Evolutionary conservation across 2,797 vertebrate species (phyloP).

Genomic region (Anableps anableps): DNA sequence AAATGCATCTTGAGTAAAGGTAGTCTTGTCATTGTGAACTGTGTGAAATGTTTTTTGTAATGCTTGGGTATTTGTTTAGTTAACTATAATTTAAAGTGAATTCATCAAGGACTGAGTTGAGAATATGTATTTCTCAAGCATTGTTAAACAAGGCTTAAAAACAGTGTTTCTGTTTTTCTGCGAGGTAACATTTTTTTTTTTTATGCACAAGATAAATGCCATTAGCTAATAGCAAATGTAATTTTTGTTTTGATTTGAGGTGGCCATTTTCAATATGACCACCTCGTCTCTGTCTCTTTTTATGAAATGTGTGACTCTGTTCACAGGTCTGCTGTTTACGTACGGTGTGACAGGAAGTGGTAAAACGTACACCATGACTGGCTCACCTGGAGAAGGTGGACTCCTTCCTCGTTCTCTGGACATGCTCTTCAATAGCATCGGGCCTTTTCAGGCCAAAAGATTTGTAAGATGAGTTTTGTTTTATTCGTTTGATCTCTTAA

Average conservation of each 20-base stretch:
- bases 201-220: not conserved
- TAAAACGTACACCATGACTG: constrained; percentile 96
- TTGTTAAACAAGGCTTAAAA: not conserved
- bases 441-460: constrained; percentile 93
- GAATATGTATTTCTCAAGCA: not conserved
- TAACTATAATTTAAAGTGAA: not conserved
- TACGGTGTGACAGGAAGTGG: constrained; percentile 98
- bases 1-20: too few relatives aligned
- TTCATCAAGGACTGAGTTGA: not conserved
- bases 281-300: not conserved
- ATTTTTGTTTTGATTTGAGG: not conserved
- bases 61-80: not conserved
- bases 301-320: not conserved
- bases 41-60: too few relatives aligned
- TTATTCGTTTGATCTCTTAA: not conserved
- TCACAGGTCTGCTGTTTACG: constrained; percentile 92
- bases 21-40: too few relatives aligned
- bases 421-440: constrained; percentile 97
- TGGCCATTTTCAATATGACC: not conserved
- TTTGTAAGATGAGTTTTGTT: constrained; percentile 82
- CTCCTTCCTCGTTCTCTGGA: constrained; percentile 92
- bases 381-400: constrained; percentile 92
- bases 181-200: not conserved
- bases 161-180: not conserved
- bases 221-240: not conserved